These are phyloP conservation scores for Allacma fusca DNA, from an alignment of 2,888 invertebrate genomes.

Conservation along the genomic window DNA sequence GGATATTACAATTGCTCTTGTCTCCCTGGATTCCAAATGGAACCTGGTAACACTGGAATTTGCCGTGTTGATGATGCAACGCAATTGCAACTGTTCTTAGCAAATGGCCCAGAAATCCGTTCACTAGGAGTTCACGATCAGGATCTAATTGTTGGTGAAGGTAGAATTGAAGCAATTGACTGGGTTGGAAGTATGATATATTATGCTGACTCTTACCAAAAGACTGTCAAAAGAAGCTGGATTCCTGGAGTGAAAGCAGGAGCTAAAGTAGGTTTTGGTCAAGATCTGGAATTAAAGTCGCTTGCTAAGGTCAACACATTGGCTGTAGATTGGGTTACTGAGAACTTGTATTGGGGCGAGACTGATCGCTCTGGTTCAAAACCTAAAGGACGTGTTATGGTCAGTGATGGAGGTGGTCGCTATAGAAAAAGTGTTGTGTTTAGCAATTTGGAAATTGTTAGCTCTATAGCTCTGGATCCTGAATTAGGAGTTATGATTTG, in stretches of 20 bases:
- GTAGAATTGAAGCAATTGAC: slow-evolving; percentile 89
- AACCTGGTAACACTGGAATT: slow-evolving; percentile 81
- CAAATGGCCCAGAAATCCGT: slow-evolving; percentile 87
- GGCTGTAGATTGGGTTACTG: slow-evolving; percentile 92
- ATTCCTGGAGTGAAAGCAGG: slow-evolving; percentile 79
- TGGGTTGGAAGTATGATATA: slow-evolving; percentile 87
- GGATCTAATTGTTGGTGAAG: slow-evolving; percentile 83
- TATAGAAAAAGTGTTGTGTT: slow-evolving; percentile 83
- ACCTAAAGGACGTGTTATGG: slow-evolving; percentile 76
- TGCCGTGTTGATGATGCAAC: slow-evolving; percentile 75
- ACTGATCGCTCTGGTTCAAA: slow-evolving; percentile 69
- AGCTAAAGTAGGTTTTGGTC: slow-evolving; percentile 83
- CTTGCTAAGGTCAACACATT: slow-evolving; percentile 80
- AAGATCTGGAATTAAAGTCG: slow-evolving; percentile 74
- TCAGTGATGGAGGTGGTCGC: slow-evolving; percentile 87
- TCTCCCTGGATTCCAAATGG: slow-evolving; percentile 78
- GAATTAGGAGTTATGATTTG: slow-evolving; percentile 86
- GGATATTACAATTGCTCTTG: slow-evolving; percentile 90
- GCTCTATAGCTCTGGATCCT: slow-evolving; percentile 87
- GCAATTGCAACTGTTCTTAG: slow-evolving; percentile 75
- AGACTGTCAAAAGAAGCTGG: slow-evolving; percentile 89
- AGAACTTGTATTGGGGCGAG: slow-evolving; percentile 95
- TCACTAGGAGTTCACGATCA: slow-evolving; percentile 70
- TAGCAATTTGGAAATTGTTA: slow-evolving; percentile 82
- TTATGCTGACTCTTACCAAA: slow-evolving; percentile 94